These are phyloP conservation scores for Holcopasites calliopsidis DNA, from an alignment of 1,140 invertebrate genomes.

Conservation along the genomic window DNA sequence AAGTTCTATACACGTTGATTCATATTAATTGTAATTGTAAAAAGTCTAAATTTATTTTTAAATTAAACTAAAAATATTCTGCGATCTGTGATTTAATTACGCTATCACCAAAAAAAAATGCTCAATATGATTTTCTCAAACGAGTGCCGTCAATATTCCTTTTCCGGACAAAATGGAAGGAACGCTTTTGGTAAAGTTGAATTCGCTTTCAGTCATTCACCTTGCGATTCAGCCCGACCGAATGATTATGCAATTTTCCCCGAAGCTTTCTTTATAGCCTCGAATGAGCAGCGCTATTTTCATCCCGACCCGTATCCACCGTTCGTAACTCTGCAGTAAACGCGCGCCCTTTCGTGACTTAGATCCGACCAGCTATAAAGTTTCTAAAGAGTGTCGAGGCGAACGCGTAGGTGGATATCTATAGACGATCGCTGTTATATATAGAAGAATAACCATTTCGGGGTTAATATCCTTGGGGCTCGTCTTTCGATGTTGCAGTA, in stretches of 20 bases:
- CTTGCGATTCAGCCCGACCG: slow-evolving; percentile 25
- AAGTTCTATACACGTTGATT: too few relatives aligned
- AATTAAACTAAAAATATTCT: too few relatives aligned
- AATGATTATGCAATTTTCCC: slow-evolving; percentile 60
- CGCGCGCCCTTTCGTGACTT: slow-evolving; percentile 56
- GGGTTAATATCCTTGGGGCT: slow-evolving; percentile 60
- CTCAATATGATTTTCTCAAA: too few relatives aligned
- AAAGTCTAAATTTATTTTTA: too few relatives aligned
- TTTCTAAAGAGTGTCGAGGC: slow-evolving; percentile 42
- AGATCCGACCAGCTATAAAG: slow-evolving; percentile 42
- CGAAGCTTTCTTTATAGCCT: slow-evolving; percentile 46
- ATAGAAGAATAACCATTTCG: slow-evolving; percentile 57
- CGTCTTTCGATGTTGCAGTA: slow-evolving; percentile 15
- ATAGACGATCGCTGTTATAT: slow-evolving; percentile 59
- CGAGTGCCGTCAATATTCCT: too few relatives aligned
- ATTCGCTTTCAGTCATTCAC: slow-evolving; percentile 51
- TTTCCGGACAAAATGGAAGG: too few relatives aligned
- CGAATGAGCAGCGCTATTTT: slow-evolving; percentile 54
- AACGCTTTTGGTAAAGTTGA: too few relatives aligned
- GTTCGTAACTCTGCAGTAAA: slow-evolving; percentile 46
- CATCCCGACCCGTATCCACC: slow-evolving; percentile 12
- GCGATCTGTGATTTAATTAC: too few relatives aligned
- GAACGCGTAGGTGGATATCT: slow-evolving; percentile 54
- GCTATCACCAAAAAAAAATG: too few relatives aligned
- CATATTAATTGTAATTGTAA: too few relatives aligned